These are phyloP conservation scores for Aphyosemion australe DNA, from an alignment of 2,113 vertebrate genomes.

Conservation along the genomic window DNA sequence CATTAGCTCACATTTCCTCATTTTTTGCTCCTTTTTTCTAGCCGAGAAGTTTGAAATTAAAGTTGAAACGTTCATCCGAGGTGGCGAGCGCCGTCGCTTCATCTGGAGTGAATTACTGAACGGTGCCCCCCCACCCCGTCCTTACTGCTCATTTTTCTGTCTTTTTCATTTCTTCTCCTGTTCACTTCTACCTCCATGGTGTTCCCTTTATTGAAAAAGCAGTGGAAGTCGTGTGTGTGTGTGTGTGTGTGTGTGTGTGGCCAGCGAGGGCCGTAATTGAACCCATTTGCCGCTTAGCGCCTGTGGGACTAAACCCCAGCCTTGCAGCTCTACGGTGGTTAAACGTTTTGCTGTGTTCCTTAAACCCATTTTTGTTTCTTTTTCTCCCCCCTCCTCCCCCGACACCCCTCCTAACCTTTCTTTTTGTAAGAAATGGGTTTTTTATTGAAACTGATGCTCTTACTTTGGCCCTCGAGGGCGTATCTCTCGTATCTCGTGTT, in stretches of 20 bases:
- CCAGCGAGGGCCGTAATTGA: slow-evolving; percentile 78
- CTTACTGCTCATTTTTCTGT: slow-evolving; percentile 62
- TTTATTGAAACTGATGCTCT: slow-evolving; percentile 67
- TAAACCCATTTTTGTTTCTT: slow-evolving; percentile 59
- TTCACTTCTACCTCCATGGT: slow-evolving; percentile 55
- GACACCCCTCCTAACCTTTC: slow-evolving; percentile 18
- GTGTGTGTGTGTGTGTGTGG: slow-evolving; percentile 70
- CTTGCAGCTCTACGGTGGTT: slow-evolving; percentile 68
- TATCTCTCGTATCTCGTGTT: slow-evolving; percentile 55
- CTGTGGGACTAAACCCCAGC: slow-evolving; percentile 78
- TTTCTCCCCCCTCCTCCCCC: slow-evolving; percentile 34
- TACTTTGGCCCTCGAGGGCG: slow-evolving; percentile 53
- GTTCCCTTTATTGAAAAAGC: slow-evolving; percentile 73
- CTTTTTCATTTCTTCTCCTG: slow-evolving; percentile 58
- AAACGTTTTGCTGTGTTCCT: slow-evolving; percentile 75
- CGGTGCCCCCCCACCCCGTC: slow-evolving; percentile 35
- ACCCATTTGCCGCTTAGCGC: slow-evolving; percentile 82
- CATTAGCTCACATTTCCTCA: slow-evolving; percentile 1
- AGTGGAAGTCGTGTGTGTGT: slow-evolving; percentile 69
- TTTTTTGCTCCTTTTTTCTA: slow-evolving; percentile 17
- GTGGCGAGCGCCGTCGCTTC: slow-evolving; percentile 66
- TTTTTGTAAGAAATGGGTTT: slow-evolving; percentile 49
- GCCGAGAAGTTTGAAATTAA: slow-evolving; percentile 43
- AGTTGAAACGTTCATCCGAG: slow-evolving; percentile 50
- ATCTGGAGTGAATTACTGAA: slow-evolving; percentile 78